Conservation (phyloP, 2,888 invertebrate species). For the Agonopterix alstromeriana region DNA sequence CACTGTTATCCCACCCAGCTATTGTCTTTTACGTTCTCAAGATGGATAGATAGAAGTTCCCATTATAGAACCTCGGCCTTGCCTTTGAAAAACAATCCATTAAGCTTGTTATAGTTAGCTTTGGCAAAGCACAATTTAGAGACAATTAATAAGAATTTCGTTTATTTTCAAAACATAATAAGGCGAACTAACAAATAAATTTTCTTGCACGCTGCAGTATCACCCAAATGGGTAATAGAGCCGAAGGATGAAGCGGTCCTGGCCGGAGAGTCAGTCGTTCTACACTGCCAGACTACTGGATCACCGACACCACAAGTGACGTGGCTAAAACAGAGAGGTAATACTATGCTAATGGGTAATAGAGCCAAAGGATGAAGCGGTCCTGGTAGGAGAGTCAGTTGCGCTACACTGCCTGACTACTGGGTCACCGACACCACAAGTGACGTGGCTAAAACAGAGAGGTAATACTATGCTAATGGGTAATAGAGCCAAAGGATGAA, state of each 20-base stretch:
- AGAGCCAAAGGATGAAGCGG: conserved; percentile 84
- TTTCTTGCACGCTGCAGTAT: conserved; percentile 77
- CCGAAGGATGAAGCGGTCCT: conserved; percentile 84
- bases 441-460: conserved; percentile 85
- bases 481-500: conserved; percentile 83
- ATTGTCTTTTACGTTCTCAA: too few species aligned
- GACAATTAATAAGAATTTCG: too few species aligned
- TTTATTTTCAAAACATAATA: too few species aligned
- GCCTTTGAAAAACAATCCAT: too few species aligned
- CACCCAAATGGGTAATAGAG: conserved; percentile 85
- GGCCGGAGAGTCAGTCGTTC: conserved; percentile 80
- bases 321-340: conserved; percentile 85
- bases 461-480: conserved; percentile 78
- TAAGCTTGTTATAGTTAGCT: too few species aligned
- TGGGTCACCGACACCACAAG: conserved; percentile 84
- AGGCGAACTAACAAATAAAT: not conserved
- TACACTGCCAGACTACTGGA: conserved; percentile 86
- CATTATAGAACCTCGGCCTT: too few species aligned
- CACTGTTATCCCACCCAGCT: too few species aligned
- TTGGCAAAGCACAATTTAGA: too few species aligned
- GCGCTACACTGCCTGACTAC: conserved; percentile 84
- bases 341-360: conserved; percentile 77
- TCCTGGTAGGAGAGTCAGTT: conserved; percentile 82
- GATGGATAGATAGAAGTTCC: too few species aligned
- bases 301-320: conserved; percentile 84